A percentile compares a stretch with the other conserved stretches of the same genome.
These are phyloP conservation scores for Dendrocincla fuliginosa DNA, from an alignment of 2,797 vertebrate species.

Conservation along the genomic window DNA sequence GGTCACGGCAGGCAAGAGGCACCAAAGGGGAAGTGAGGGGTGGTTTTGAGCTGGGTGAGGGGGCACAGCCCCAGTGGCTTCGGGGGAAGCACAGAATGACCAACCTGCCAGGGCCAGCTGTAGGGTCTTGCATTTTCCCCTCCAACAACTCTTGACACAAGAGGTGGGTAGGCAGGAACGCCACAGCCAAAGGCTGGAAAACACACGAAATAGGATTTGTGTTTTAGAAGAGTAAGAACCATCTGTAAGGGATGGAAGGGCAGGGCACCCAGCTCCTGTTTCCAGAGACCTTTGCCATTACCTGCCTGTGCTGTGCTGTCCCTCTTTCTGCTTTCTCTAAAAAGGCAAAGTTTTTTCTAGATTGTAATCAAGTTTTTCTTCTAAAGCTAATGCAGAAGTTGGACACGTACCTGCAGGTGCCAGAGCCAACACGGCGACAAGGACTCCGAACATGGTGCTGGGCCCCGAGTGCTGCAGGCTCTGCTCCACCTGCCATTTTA, in stretches of 20 bases:
- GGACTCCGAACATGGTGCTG: conserved; percentile 7
- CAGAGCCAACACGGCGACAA: conserved; percentile 8
- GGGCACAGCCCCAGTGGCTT: rapidly evolving
- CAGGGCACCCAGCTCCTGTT: background rate
- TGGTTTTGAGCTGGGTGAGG: background rate
- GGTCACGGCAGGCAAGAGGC: background rate
- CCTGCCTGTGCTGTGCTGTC: background rate
- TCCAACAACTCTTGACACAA: conserved; percentile 81
- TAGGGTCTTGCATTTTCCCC: conserved; percentile 77
- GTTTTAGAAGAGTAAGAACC: background rate
- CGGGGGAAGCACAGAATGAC: background rate
- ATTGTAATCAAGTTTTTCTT: background rate
- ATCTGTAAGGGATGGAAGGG: background rate
- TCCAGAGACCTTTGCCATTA: no score
- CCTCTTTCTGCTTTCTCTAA: background rate
- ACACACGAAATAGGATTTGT: background rate
- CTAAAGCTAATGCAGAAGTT: background rate
- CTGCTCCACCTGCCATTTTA: background rate
- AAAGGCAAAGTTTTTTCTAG: background rate
- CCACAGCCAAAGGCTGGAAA: conserved; percentile 84
- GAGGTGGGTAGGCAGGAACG: conserved; percentile 71
- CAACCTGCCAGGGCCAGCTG: conserved; percentile 95
- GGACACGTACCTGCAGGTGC: conserved; percentile 49
- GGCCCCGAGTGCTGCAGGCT: background rate
- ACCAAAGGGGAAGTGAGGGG: background rate